Conservation (phyloP, 2,113 vertebrate genomes). For the Percina caprodes region DNA sequence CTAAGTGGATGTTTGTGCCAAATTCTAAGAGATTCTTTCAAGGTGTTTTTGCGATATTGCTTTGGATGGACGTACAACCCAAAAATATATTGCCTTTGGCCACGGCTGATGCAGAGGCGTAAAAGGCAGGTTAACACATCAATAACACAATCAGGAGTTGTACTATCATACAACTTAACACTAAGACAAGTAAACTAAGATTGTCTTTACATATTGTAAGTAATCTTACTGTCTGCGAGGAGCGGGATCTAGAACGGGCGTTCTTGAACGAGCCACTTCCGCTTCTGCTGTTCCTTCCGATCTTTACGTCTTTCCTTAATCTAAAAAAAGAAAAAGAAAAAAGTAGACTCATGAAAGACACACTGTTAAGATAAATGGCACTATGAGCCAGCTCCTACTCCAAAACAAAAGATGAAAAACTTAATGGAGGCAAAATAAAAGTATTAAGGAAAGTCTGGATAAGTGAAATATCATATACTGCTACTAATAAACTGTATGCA, state of each 20-base stretch:
- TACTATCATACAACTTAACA: not conserved
- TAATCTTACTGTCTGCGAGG: conserved; percentile 92
- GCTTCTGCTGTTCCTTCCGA: conserved; percentile 93
- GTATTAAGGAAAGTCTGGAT: not conserved
- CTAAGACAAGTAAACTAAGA: not conserved
- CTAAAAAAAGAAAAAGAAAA: conserved; percentile 68
- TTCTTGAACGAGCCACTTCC: conserved; percentile 90
- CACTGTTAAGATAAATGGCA: not conserved
- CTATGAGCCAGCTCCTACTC: not conserved
- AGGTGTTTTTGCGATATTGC: too few relatives aligned
- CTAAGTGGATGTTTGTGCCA: too few relatives aligned
- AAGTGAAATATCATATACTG: not conserved
- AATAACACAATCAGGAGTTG: not conserved
- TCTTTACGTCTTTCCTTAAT: conserved; percentile 93
- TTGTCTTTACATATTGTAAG: not conserved
- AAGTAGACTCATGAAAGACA: not conserved
- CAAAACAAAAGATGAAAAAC: not conserved
- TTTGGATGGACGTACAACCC: too few relatives aligned
- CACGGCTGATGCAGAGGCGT: too few relatives aligned
- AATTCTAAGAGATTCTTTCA: too few relatives aligned
- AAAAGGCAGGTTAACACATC: not conserved
- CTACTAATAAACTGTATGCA: too few relatives aligned
- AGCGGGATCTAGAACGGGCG: conserved; percentile 91
- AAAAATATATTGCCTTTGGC: too few relatives aligned
- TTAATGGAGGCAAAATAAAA: not conserved